phyloP scores from a whole-genome alignment of 2,113 vertebrate species.

The Crotalus horridus region DNA sequence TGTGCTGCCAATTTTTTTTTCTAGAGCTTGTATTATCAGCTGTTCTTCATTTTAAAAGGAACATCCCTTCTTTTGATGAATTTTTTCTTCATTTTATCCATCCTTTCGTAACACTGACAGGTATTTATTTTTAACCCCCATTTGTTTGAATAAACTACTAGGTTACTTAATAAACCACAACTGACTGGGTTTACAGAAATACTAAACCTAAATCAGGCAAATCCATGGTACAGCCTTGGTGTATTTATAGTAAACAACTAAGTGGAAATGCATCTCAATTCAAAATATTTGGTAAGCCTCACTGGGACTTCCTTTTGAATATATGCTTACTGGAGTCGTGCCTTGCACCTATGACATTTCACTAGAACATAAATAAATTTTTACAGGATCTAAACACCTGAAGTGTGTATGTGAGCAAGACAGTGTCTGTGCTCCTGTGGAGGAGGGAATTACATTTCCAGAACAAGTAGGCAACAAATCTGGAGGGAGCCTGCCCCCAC shows the following conservation, averaged over 20 bases:
- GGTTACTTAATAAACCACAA: neutral
- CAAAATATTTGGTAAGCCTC: neutral
- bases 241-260: neutral
- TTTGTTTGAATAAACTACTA: neutral
- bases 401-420: neutral
- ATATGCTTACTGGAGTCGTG: neutral
- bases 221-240: neutral
- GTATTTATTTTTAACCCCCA: neutral
- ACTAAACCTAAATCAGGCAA: neutral
- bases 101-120: neutral
- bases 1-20: neutral
- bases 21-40: neutral
- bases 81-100: neutral
- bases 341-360: neutral
- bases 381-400: neutral
- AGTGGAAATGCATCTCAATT: neutral
- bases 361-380: neutral
- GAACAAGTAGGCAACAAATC: neutral
- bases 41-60: neutral
- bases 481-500: neutral
- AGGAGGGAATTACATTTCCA: neutral
- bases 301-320: neutral
- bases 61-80: neutral
- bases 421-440: neutral
- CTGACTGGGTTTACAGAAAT: neutral